Conservation (phyloP, 2,888 invertebrate genomes). For the Erannis defoliaria region DNA sequence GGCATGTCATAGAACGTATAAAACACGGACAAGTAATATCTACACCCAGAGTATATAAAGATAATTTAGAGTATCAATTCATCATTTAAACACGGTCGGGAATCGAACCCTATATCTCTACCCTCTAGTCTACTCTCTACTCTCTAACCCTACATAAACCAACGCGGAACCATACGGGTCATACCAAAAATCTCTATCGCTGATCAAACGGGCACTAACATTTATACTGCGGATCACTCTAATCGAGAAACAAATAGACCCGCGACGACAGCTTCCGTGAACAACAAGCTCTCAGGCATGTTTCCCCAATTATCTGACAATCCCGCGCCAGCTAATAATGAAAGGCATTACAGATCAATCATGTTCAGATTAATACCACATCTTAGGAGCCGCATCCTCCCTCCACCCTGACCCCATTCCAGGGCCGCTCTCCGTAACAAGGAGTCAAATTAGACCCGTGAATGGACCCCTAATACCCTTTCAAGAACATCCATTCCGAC, state of each 20-base stretch:
- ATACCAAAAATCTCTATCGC: too few relatives aligned
- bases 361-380: conserved; percentile 28
- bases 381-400: conserved; percentile 37
- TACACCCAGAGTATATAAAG: too few relatives aligned
- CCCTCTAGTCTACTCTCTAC: too few relatives aligned
- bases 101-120: too few relatives aligned
- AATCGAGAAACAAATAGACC: neutral
- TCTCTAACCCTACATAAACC: too few relatives aligned
- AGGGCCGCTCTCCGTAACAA: conserved; percentile 51
- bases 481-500: conserved; percentile 55
- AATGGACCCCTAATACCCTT: conserved; percentile 61
- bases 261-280: neutral
- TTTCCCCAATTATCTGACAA: neutral
- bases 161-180: too few relatives aligned
- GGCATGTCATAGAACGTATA: too few relatives aligned
- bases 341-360: conserved; percentile 25
- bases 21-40: too few relatives aligned
- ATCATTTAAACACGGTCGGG: too few relatives aligned
- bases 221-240: neutral
- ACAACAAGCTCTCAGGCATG: neutral
- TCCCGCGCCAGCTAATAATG: neutral
- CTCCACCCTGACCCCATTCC: conserved; percentile 40
- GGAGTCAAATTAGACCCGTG: conserved; percentile 60
- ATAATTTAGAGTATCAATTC: too few relatives aligned
- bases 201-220: neutral